phyloP scores from a whole-genome alignment of 2,797 vertebrate genomes.

The Carduelis carduelis region DNA sequence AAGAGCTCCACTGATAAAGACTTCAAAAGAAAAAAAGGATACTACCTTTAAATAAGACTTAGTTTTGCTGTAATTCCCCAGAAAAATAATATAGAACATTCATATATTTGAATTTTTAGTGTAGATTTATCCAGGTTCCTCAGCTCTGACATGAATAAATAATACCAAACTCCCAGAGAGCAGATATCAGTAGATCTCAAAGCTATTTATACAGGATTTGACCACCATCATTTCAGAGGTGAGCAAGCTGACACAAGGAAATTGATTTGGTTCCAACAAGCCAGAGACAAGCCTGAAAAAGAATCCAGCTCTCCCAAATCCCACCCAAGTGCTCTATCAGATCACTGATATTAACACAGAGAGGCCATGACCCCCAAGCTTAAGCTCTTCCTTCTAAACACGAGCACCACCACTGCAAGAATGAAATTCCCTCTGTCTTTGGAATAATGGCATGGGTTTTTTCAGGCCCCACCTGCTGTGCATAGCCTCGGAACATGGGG shows the following conservation, averaged over 20 bases:
- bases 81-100: background rate
- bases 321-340: background rate
- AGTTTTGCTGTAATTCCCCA: background rate
- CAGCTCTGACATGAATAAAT: background rate
- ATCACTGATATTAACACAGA: background rate
- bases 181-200: background rate
- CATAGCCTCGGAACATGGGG: conserved; percentile 98
- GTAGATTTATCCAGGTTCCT: background rate
- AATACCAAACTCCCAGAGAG: background rate
- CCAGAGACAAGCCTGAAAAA: background rate
- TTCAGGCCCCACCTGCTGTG: conserved; percentile 85
- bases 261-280: background rate
- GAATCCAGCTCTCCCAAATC: background rate
- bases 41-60: background rate
- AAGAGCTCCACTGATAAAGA: background rate
- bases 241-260: background rate
- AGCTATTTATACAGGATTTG: background rate
- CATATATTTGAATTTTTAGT: background rate
- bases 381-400: background rate
- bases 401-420: background rate
- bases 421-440: background rate
- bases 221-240: background rate
- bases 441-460: background rate
- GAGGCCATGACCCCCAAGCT: background rate
- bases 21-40: background rate